Evolutionary conservation across 2,113 vertebrate species (phyloP).

Genomic region (Gobiocypris rarus): DNA sequence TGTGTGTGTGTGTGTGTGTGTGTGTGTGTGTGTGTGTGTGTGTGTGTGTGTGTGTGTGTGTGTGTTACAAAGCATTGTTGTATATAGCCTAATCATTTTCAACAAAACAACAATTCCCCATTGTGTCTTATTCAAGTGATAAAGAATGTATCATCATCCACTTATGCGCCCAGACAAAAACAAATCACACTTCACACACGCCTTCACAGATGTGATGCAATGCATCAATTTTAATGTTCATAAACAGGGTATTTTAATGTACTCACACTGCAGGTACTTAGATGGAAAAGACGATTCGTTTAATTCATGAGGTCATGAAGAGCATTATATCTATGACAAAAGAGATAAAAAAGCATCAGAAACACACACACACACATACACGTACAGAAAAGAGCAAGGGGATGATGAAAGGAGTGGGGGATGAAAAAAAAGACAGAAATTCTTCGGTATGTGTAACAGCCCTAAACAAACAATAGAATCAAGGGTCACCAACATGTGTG

Average conservation of each 20-base stretch:
- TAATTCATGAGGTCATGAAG: neutral
- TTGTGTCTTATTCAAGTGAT: neutral
- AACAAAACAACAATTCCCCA: neutral
- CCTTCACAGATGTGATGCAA: neutral
- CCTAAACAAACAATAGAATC: neutral
- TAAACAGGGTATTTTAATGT: neutral
- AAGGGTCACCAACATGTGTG: neutral
- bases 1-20: no score
- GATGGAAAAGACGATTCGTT: neutral
- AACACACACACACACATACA: constrained; percentile 5
- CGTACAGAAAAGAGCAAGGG: neutral
- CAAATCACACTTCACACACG: neutral
- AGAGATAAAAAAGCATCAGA: constrained; percentile 8
- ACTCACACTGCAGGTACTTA: neutral
- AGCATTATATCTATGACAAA: neutral
- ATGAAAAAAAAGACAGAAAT: neutral
- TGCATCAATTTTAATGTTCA: neutral
- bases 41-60: neutral
- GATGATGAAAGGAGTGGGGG: neutral
- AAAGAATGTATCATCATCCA: neutral
- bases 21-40: neutral
- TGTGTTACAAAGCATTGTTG: no score
- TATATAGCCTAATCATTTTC: neutral
- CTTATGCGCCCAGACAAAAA: neutral
- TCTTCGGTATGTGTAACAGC: neutral